Percentiles rank a stretch among this genome's conserved stretches.
These are phyloP conservation scores for Isoperla grammatica DNA, from an alignment of 2,888 invertebrate species.

Conservation along the genomic window DNA sequence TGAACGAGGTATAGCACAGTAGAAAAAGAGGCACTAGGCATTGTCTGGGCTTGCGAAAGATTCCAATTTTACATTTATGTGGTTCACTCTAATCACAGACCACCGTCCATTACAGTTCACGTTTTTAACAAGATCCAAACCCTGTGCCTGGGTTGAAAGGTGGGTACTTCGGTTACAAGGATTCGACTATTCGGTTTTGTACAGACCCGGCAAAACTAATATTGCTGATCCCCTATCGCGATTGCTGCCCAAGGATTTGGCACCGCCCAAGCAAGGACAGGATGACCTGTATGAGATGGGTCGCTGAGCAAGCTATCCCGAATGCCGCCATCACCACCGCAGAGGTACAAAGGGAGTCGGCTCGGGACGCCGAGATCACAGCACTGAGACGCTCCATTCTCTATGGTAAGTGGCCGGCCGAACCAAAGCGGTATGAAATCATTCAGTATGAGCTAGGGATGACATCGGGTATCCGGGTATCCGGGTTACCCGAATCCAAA, in stretches of 20 bases:
- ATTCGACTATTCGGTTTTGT: slow-evolving; percentile 30
- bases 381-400: not conserved
- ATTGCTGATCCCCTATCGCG: slow-evolving; percentile 37
- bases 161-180: slow-evolving; percentile 25
- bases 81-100: not conserved
- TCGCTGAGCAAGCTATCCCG: not conserved
- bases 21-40: slow-evolving; percentile 34
- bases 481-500: too few relatives aligned
- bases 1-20: slow-evolving; percentile 38
- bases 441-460: too few relatives aligned
- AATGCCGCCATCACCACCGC: not conserved
- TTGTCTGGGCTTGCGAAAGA: slow-evolving; percentile 41
- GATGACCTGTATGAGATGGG: not conserved
- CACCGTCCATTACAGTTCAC: not conserved
- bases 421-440: not conserved
- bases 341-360: not conserved
- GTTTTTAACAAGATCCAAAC: not conserved
- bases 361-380: not conserved
- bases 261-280: not conserved
- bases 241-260: slow-evolving; percentile 15
- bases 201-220: slow-evolving; percentile 33
- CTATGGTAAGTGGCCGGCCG: not conserved
- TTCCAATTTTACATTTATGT: slow-evolving; percentile 42
- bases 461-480: too few relatives aligned
- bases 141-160: not conserved